Conservation (phyloP, 2,797 vertebrate genomes). For the Esox lucius region DNA sequence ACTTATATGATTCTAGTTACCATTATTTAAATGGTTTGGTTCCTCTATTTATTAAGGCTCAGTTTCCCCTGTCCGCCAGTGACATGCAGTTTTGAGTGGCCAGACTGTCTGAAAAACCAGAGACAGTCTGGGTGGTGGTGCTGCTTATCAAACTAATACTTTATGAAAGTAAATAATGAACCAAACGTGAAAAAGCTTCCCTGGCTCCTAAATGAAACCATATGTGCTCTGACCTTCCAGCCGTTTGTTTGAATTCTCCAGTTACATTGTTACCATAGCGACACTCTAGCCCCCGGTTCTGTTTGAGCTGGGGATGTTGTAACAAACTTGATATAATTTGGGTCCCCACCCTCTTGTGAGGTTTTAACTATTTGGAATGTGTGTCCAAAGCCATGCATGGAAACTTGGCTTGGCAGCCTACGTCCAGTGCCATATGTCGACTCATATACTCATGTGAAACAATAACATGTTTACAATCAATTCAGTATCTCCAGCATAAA, state of each 20-base stretch:
- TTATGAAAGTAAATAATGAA: constrained; percentile 81
- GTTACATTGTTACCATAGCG: constrained; percentile 79
- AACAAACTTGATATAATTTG: constrained; percentile 82
- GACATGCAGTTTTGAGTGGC: constrained; percentile 29
- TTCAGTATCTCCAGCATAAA: constrained; percentile 29
- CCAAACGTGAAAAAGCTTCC: constrained; percentile 66
- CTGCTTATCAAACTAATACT: constrained; percentile 78
- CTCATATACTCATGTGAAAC: constrained; percentile 58
- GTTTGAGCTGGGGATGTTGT: constrained; percentile 76
- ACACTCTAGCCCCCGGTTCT: constrained; percentile 61
- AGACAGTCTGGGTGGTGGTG: constrained; percentile 63
- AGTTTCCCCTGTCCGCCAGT: constrained; percentile 31
- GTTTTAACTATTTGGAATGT: constrained; percentile 76
- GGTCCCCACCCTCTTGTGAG: constrained; percentile 76
- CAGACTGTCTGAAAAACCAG: constrained; percentile 29
- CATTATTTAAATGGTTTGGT: background rate
- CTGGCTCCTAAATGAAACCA: constrained; percentile 76
- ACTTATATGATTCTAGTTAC: background rate
- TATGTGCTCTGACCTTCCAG: constrained; percentile 74
- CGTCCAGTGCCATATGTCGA: constrained; percentile 37
- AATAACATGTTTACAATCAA: constrained; percentile 68
- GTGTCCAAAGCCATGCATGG: constrained; percentile 69
- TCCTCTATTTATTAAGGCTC: constrained; percentile 20
- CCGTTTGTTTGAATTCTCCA: constrained; percentile 79
- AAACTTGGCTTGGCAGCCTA: constrained; percentile 64